Base-by-base conservation (phyloP, 1,140 invertebrate genomes). In the Aphaenogaster rudis region DNA sequence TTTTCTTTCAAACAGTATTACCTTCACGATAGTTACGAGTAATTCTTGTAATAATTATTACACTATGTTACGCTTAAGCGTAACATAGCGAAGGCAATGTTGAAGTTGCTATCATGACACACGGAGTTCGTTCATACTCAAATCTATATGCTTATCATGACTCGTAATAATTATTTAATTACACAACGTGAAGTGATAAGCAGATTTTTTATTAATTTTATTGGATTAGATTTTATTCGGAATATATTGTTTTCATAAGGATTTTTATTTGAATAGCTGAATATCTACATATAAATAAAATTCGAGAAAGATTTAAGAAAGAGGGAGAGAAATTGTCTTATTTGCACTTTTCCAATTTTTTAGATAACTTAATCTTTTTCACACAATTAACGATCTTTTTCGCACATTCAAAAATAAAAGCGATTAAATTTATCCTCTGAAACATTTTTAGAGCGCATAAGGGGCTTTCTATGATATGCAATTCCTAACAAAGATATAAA, bases 41-140 rank as follows among this genome's bases (percentile, higher is more conserved):
- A 8, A 28, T 28, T 42, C 85, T 71, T 77, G 71, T 72, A 85
- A 76, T 57, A 21, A 21, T 21, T 21, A 21, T 21, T 21, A 21
- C 21, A 21, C 21, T 21, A 21, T 21, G 0, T 21, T 21, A 21
- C 21, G 21, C 21, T 21, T 21, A 17, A 45, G 42, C 17, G 3
- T 54, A 57, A 69, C 6, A 28, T 17, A 50, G 8, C 71, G 33
- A 66, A 45, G 6, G 15, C 50, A 76, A 15, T 3, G 7, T 1
- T 66, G 15, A 63, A 59, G 36, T 77, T 5, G 15, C 11, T 57
- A 45, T 5, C 33, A 3, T n/a, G n/a, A 59, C 39, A 28, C 9
- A 45, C 48, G 28, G 11, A 85, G 21, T 54, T 59, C 45, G 39
- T 36, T 21, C 13, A 28, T 36, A 42, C 36, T 59, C 13, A 82